Evolutionary conservation across 2,113 vertebrate species (phyloP).

Genomic region (Chloropsis cyanopogon): DNA sequence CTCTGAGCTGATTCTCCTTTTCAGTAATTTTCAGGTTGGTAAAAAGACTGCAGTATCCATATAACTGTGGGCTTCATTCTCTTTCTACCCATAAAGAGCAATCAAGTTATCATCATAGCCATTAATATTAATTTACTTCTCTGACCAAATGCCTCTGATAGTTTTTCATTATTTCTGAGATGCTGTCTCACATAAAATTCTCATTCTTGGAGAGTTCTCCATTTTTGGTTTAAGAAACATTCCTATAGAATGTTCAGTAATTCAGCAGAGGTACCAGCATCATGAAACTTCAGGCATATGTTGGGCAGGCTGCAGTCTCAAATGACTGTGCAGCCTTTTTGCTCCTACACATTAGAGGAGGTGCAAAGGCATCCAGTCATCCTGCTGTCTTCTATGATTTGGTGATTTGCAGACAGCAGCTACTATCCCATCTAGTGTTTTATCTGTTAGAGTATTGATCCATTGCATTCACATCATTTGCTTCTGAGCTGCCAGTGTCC

Average conservation of each 20-base stretch:
- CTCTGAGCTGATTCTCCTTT: not conserved
- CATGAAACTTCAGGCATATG: not conserved
- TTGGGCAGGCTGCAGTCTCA: not conserved
- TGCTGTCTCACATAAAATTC: not conserved
- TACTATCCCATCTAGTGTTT: constrained; percentile 34
- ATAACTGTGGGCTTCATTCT: not conserved
- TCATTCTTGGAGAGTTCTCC: not conserved
- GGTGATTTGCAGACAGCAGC: constrained; percentile 41
- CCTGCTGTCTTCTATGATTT: constrained; percentile 5
- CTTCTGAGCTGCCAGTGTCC: constrained; percentile 8
- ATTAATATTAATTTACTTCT: not conserved
- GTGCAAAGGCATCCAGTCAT: constrained; percentile 9
- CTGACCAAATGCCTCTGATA: not conserved
- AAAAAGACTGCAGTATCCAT: not conserved
- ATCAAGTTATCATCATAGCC: not conserved
- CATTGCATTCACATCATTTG: not conserved
- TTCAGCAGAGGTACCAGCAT: not conserved
- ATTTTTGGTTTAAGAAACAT: not conserved
- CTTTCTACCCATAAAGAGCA: not conserved
- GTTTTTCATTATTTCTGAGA: not conserved
- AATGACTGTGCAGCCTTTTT: not conserved
- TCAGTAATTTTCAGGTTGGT: not conserved
- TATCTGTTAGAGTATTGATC: constrained; percentile 39
- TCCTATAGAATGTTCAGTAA: not conserved
- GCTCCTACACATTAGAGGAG: not conserved